Base-by-base conservation (phyloP, 2,888 invertebrate genomes). In the Omphaloscelis lunosa region DNA sequence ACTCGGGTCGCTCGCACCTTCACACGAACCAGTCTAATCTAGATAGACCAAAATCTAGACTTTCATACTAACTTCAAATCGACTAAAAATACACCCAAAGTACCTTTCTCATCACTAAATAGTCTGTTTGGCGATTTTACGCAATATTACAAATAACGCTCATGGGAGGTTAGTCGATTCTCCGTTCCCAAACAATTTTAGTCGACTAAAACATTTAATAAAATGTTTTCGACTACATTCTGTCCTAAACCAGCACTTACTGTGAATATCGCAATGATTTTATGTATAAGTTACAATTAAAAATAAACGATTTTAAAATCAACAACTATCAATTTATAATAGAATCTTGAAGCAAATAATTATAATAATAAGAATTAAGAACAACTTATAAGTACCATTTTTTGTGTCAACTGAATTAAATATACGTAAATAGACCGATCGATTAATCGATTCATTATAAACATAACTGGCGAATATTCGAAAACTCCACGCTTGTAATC, bases 321-420 rank as follows among this genome's bases (percentile, higher is more conserved):
- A 88, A 86, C 82, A 87, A 87, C 86, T 86, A 88, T 86, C 81
- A 86, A 80, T 85, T 85, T 85, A 83, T 81, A 83, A 85, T 88
- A 89, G 89, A 88, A 89, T 89, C 86, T 88, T 88, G 89, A 88
- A 87, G 89, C 87, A 87, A 89, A 89, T 86, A 84, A 86, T 86
- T 80, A 88, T 86, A 79, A 78, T 85, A 83, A 86, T 86, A 88
- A 85, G 84, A 84, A 87, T 86, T 88, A 88, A 88, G 88, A 89
- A 88, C 88, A 86, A 89, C 88, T 88, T 88, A 89, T 88, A 88
- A 88, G 88, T 88, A 88, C 88, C 80, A 78, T 86, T 89, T 76
- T 83, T 87, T 87, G 83, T 84, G 86, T 88, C 86, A 87, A 87
- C 86, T 85, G 86, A 84, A 82, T 83, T 77, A 79, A 88, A 86